Conservation (phyloP, 2,888 invertebrate genomes). For the Gymnosoma rotundatum region DNA sequence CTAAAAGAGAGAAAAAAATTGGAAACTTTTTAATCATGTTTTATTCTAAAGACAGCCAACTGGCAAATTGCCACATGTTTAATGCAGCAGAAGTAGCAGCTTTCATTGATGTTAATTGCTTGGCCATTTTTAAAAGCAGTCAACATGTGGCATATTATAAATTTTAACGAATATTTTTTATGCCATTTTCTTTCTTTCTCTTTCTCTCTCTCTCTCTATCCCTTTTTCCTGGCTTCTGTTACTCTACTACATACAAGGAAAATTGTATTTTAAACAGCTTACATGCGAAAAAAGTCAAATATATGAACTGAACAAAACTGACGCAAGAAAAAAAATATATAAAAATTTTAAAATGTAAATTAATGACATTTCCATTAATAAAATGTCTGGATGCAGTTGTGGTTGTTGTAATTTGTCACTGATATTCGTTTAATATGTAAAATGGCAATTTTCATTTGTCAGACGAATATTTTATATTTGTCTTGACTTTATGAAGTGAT, state of each 20-base stretch:
- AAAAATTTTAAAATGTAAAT: constrained; percentile 42
- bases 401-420: constrained; percentile 44
- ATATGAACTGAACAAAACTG: constrained; percentile 10
- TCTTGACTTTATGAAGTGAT: not conserved
- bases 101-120: constrained; percentile 68
- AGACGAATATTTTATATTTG: not conserved
- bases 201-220: too few species aligned
- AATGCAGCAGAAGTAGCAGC: constrained; percentile 63
- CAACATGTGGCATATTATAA: constrained; percentile 68
- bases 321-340: constrained; percentile 1
- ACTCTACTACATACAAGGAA: not conserved
- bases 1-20: not conserved
- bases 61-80: constrained; percentile 70
- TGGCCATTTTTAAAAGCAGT: constrained; percentile 64
- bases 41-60: constrained; percentile 61
- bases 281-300: constrained; percentile 14
- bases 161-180: constrained; percentile 56
- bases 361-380: constrained; percentile 56
- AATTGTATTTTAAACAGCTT: constrained; percentile 22
- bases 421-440: constrained; percentile 13
- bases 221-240: not conserved
- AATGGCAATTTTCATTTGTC: constrained; percentile 40
- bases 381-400: constrained; percentile 48
- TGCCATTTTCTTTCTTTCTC: too few species aligned
- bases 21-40: constrained; percentile 53